phyloP scores from a whole-genome alignment of 2,888 invertebrate genomes.

The Kryphioiulus occultus region DNA sequence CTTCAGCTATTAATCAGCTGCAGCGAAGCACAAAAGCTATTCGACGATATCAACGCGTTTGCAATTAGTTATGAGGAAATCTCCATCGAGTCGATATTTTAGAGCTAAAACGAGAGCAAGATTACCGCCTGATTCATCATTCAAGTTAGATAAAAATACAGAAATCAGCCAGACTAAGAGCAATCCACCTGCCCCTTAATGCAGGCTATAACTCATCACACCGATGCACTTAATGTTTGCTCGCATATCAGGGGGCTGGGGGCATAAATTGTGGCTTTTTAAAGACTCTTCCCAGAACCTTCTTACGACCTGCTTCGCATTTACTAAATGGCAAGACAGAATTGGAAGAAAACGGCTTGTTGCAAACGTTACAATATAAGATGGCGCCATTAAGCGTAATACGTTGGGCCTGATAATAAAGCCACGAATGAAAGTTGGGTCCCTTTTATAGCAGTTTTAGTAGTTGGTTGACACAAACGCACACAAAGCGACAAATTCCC shows the following conservation, averaged over 20 bases:
- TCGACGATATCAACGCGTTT: neutral
- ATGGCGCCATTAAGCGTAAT: neutral
- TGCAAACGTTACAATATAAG: neutral
- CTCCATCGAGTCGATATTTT: neutral
- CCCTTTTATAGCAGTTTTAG: neutral
- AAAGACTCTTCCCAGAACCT: neutral
- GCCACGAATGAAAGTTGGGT: neutral
- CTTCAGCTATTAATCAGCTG: neutral
- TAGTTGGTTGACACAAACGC: neutral
- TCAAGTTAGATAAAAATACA: neutral
- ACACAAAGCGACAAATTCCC: slow-evolving; percentile 24
- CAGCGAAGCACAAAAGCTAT: neutral
- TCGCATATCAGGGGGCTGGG: neutral
- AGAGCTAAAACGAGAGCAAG: neutral
- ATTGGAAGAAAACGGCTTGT: neutral
- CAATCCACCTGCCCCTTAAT: neutral
- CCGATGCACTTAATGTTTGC: slow-evolving; percentile 11
- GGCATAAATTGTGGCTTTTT: neutral
- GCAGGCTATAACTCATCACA: neutral
- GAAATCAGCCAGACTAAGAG: neutral
- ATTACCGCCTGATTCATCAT: neutral
- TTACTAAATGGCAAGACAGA: neutral
- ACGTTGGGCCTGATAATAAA: neutral
- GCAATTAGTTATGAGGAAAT: slow-evolving; percentile 6
- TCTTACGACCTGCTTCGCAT: neutral